Evolutionary conservation across 2,888 invertebrate species (phyloP), one percentile per base, ranked within the genome.

Genomic region (Drosophila rellima): DNA sequence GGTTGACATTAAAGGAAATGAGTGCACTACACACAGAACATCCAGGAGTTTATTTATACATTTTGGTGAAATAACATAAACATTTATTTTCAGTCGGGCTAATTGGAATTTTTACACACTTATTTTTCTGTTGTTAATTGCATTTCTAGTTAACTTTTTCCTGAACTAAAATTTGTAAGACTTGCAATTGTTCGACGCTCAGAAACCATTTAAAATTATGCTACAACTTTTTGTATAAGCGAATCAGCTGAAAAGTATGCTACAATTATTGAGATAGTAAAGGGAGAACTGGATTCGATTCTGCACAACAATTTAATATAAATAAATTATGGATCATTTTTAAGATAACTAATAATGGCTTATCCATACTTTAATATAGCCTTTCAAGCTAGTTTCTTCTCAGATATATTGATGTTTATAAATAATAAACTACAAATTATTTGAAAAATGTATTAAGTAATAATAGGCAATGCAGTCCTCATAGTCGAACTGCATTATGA

Each of bases 1-100:
- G 35, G 23, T 83, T 80, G 59, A 67, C 67, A 84, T 74, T 70
- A 70, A 71, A 68, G 64, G 61, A 56, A 74, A 72, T 67, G 35
- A 66, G 35, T 56, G 39, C 17, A 35, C 10, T 31, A 18, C 54
- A 37, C 55, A 59, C 29, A 20, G 13, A 52, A 44, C 33, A 37
- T 65, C 17, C 31, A 11, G n/a, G 20, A 20, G 8, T 10, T 17
- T 11, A 35, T 29, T 48, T 29, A 51, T 29, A 51, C 51, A 44
- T 64, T 60, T 51, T 42, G 44, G 54, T 65, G 40, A 60, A 62
- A 64, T 42, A 23, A 17, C 51, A 66, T 79, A 61, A 75, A 67
- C 67, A 67, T 78, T 68, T 55, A 20, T 78, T 78, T 56, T 64
- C 15, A 31, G 13, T 57, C 18, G 42, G 39, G 23, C 18, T 59